These are phyloP conservation scores for Coremacera marginata DNA, from an alignment of 2,888 invertebrate species.

Conservation along the genomic window DNA sequence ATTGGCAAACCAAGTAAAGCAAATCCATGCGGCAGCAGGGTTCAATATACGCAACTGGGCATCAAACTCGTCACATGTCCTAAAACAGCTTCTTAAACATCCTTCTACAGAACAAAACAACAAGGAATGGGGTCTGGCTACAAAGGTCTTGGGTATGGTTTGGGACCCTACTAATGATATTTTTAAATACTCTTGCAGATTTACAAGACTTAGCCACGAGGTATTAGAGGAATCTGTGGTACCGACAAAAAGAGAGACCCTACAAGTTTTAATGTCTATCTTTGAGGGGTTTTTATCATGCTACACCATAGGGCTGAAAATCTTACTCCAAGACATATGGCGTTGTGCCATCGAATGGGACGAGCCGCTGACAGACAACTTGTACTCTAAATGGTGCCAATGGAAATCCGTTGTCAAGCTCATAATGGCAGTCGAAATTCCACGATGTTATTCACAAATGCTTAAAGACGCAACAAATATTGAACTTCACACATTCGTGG, in stretches of 20 bases:
- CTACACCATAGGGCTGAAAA: slow-evolving; percentile 44
- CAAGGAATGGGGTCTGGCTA: not conserved
- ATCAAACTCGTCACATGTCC: slow-evolving; percentile 19
- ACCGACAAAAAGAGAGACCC: slow-evolving; percentile 43
- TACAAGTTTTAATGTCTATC: slow-evolving; percentile 46
- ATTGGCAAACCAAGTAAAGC: slow-evolving; percentile 21
- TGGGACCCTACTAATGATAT: slow-evolving; percentile 32
- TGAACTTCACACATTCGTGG: slow-evolving; percentile 45
- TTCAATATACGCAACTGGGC: slow-evolving; percentile 35
- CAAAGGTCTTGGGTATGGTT: not conserved
- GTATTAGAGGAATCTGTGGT: slow-evolving; percentile 30
- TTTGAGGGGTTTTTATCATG: slow-evolving; percentile 45
- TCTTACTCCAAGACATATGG: slow-evolving; percentile 47
- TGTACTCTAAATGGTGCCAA: slow-evolving; percentile 39
- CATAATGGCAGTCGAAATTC: slow-evolving; percentile 39
- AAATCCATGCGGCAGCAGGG: slow-evolving; percentile 31
- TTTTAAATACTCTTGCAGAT: slow-evolving; percentile 46
- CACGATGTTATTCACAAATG: slow-evolving; percentile 40
- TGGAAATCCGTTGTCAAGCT: slow-evolving; percentile 39
- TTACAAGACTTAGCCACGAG: slow-evolving; percentile 39
- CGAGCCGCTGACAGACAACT: slow-evolving; percentile 17
- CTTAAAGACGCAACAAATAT: slow-evolving; percentile 5
- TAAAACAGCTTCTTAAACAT: no score
- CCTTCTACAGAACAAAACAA: no score
- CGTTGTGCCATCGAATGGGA: slow-evolving; percentile 45